Evolutionary conservation across 92 coral and sea anemone genomes (phyloP), one percentile per base, ranked within the genome.

Genomic region (Zoanthus sociatus): DNA sequence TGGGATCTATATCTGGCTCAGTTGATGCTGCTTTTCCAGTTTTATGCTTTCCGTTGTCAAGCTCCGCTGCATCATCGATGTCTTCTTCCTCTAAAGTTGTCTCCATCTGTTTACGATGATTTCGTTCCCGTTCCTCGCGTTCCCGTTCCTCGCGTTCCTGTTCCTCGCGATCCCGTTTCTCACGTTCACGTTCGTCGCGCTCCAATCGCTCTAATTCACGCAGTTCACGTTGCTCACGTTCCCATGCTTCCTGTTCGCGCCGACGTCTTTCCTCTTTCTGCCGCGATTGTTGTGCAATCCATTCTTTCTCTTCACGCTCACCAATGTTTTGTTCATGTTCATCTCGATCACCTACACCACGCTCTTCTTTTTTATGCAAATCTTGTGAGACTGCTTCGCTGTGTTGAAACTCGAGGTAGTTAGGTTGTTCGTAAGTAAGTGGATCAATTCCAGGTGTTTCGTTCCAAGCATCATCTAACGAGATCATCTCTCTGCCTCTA

Each of bases 161-260:
- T 66, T 90, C 66, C 32, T 83, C 60, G 42, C 93, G 93, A 66
- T 91, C 94, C 56, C 91, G 92, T 30, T 88, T 79, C 10, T 91
- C 94, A 13, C 92, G 94, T 53, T 91, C 94, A 30, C 68, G 82
- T 32, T 78, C 88, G 5, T 88, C 88, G 20, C 83, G 84, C 47
- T 89, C 92, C 53, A 78, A 84, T n/a, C 87, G 82, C 11, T 91
- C 91, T 58, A 91, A 79, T 72, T 88, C 94, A 31, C 71, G 83
- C 68, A 88, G 79, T 45, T 91, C 94, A 56, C 89, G 94, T n/a
- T 91, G 89, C 63, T 88, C 94, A 12, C 84, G 91, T 79, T 91
- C 94, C 90, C 94, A 78, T 16, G 91, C 94, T 84, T 88, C 94
- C 63, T 73, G 89, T 84, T 91, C 91, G 68, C 94, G 94, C 54